Conservation (phyloP, 2,113 vertebrate genomes). For the Triplophysa dalaica region DNA sequence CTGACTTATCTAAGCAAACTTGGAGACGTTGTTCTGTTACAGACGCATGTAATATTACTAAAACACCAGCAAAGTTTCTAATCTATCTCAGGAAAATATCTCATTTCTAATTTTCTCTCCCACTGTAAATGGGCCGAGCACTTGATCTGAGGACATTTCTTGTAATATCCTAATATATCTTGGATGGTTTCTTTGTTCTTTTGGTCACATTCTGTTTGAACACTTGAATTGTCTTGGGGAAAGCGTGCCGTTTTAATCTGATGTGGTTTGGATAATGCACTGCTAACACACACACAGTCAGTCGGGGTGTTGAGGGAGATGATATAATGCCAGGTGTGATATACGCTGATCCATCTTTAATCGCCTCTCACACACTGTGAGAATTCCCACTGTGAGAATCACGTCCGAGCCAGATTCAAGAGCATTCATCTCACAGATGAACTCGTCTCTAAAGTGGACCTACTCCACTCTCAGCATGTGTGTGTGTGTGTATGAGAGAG, state of each 20-base stretch:
- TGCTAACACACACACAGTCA: neutral
- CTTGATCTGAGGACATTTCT: neutral
- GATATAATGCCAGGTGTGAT: neutral
- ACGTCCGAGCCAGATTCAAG: slow-evolving; percentile 40
- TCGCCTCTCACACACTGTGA: neutral
- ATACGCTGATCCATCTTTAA: neutral
- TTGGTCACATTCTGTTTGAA: too few relatives aligned
- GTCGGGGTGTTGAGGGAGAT: neutral
- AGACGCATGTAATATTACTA: too few relatives aligned
- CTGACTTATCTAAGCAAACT: too few relatives aligned
- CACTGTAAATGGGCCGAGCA: too few relatives aligned
- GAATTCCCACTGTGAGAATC: neutral
- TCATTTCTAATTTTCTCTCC: too few relatives aligned
- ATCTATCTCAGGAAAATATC: too few relatives aligned
- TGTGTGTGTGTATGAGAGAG: slow-evolving; percentile 42
- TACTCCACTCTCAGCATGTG: neutral
- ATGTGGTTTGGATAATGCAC: neutral
- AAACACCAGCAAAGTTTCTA: too few relatives aligned
- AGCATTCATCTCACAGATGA: slow-evolving; percentile 51
- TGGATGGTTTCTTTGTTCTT: too few relatives aligned
- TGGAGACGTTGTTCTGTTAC: too few relatives aligned
- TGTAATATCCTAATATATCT: neutral
- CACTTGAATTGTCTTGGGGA: neutral
- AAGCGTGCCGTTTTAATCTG: neutral
- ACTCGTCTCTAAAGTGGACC: slow-evolving; percentile 45